Conservation (phyloP, 2,113 vertebrate genomes). For the Chloropsis cyanopogon region DNA sequence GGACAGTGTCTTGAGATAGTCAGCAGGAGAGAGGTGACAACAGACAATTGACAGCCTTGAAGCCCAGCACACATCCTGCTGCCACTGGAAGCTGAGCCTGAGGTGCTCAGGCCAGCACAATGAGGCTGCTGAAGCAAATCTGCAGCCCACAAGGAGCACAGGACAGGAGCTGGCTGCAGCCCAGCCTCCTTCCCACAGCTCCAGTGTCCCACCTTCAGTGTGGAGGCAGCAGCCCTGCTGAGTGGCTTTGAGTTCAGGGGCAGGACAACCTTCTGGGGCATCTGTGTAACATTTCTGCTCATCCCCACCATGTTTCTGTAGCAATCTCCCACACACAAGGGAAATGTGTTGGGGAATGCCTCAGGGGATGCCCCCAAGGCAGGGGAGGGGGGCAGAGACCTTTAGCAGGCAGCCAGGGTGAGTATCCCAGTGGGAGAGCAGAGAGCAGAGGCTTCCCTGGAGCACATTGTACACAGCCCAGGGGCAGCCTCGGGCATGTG, state of each 20-base stretch:
- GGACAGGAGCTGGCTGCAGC: not conserved
- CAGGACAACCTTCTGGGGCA: not conserved
- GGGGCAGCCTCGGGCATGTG: not conserved
- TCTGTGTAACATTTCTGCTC: not conserved
- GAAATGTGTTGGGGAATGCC: not conserved
- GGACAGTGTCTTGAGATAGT: not conserved
- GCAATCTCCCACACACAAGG: not conserved
- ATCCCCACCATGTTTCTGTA: not conserved
- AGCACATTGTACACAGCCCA: not conserved
- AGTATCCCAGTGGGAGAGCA: not conserved
- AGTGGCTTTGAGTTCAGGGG: not conserved
- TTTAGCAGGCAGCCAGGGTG: not conserved
- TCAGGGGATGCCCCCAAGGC: not conserved
- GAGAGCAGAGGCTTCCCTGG: not conserved
- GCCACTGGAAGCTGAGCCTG: not conserved
- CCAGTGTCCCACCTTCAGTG: not conserved
- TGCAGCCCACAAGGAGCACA: not conserved
- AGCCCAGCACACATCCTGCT: not conserved
- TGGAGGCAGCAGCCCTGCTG: not conserved
- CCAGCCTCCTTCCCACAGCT: not conserved
- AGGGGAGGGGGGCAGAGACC: not conserved
- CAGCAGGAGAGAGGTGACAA: not conserved
- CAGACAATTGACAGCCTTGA: accelerated
- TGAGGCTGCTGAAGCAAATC: not conserved
- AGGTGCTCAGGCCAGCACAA: not conserved